Base-by-base conservation (phyloP, 2,113 vertebrate species). In the Athene noctua region DNA sequence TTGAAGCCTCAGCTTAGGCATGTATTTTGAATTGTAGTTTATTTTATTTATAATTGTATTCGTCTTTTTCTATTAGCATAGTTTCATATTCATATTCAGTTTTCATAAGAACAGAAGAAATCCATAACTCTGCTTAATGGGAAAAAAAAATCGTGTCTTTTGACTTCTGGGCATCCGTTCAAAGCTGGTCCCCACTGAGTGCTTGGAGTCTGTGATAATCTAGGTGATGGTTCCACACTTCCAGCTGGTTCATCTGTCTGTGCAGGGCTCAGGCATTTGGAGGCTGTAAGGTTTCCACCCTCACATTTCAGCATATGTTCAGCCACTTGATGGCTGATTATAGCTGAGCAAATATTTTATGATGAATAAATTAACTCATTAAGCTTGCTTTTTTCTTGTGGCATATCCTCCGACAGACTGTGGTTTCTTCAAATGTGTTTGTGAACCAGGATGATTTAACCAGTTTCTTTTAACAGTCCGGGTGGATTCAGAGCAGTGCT, bases 171-270 rank as follows among this genome's bases (percentile, higher is more conserved):
- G 65, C 91, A 88, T 83, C 30, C 2, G 2, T 95, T 95, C 94
- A 96, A 96, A 92, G 89, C 79, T 61, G 46, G 42, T 94, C 67
- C 26, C 47, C 40, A 21, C n/a, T 67, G 83, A 85, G 42, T 84
- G 81, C 58, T 49, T 61, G n/a, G 54, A 71, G 66, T 68, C 85
- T 57, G 65, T 96, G 80, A 78, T 96, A 94, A 42, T 91, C 68
- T 94, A 72, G 80, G 71, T 95, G 95, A 36, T 80, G 66, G 88
- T 95, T 80, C 77, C 10, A 1, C 49, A 34, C 57, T 92, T 95
- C 91, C 94, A 96, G 92, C 92, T 96, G 95, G 71, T 96, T 96
- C 80, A 71, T 94, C 90, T 95, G 5, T 90, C 65, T 68, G 21
- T 40, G 27, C 27, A 72, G 38, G 20, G 12, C 80, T 95, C 44